A percentile compares a stretch with the other conserved stretches of the same genome.
Evolutionary conservation across 2,797 vertebrate species (phyloP).

Genomic region (Nasua narica): DNA sequence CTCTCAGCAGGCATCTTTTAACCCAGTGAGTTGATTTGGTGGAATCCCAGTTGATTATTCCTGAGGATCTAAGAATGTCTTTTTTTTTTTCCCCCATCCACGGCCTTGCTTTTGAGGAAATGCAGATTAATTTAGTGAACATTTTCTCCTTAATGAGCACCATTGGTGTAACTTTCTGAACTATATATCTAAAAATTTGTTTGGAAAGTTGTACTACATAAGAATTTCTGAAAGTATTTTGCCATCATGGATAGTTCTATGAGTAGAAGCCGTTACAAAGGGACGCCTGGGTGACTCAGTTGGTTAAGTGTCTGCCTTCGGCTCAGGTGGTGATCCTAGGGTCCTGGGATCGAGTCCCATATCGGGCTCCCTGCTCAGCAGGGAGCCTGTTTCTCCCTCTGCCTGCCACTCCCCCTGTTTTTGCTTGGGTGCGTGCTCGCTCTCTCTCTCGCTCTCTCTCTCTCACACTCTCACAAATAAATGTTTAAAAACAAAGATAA

Average conservation of each 20-base stretch:
- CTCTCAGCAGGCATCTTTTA: background rate
- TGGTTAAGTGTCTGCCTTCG: no score
- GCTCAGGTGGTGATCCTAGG: no score
- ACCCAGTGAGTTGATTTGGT: background rate
- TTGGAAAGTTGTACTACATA: background rate
- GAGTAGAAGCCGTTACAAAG: background rate
- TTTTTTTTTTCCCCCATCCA: background rate
- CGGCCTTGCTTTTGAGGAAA: constrained; percentile 37
- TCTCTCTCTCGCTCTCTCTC: no score
- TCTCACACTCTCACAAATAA: background rate
- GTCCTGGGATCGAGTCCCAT: no score
- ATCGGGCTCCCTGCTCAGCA: no score
- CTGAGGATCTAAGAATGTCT: background rate
- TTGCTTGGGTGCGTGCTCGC: no score
- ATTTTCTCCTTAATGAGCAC: background rate
- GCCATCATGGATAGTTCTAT: background rate
- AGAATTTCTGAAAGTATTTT: constrained; percentile 40
- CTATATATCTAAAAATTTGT: background rate
- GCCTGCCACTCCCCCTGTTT: no score
- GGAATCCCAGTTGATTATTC: background rate
- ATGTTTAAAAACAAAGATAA: background rate
- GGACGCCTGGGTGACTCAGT: no score
- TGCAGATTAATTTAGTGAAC: constrained; percentile 9
- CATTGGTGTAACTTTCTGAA: background rate
- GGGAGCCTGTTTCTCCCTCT: no score